Base-by-base conservation (phyloP, 1,140 invertebrate species). In the Lepidurus apus region DNA sequence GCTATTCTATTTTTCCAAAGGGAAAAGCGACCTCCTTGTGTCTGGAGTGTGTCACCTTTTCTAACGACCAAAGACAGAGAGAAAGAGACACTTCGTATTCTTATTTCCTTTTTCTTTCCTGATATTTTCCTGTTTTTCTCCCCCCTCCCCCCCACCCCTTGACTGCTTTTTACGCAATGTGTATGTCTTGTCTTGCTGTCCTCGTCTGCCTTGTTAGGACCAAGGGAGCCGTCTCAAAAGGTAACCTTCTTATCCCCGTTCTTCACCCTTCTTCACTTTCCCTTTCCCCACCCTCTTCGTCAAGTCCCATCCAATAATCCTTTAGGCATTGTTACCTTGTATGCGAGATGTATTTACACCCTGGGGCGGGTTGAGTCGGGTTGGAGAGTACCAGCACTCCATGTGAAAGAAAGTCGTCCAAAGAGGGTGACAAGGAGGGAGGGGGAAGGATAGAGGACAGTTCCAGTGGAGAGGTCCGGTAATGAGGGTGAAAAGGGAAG, bases 271-370 rank as follows among this genome's bases (percentile, higher is more conserved):
- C 53, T 65, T 13, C 13, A 21, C 13, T n/a, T 3, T 9, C 17
- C 21, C 6, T 65, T 65, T 17, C 8, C 53, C 53, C 53, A 65
- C 53, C 53, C 21, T 65, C 8, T 17, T 65, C 53, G 4, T 65
- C 13, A 65, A 13, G 53, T 65, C 53, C 3, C 9, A 65, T 65
- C 53, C 53, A 65, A 65, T 65, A 65, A 65, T 1, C 53, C 53
- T 65, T 65, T 65, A 65, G 13, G 53, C 53, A 65, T 65, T 65
- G 45, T 47, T 47, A 7, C 45, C 45, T 47, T 17, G 10, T 7
- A 21, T 65, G 53, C 53, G 53, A 65, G 53, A 65, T 65, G 53
- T 65, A 65, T 65, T 65, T 65, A 65, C 53, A 21, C 53, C 53
- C 53, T 65, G 53, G 21, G 53, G 53, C 53, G 53, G 21, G 53